phyloP scores from a whole-genome alignment of 53 echinoderm and acorn worm genomes.

The Apostichopus leukothele region DNA sequence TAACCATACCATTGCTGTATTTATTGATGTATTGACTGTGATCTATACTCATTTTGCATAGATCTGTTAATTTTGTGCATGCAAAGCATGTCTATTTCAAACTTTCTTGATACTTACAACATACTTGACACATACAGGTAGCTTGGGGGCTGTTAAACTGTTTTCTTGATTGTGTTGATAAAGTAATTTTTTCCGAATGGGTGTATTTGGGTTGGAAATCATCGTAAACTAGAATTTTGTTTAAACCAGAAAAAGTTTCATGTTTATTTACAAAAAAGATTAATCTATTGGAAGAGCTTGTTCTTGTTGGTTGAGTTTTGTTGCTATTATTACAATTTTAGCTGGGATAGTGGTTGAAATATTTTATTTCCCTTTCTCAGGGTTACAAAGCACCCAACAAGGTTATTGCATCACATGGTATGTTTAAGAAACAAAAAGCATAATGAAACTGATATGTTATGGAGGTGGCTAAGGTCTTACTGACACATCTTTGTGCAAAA shows the following conservation, averaged over 20 bases:
- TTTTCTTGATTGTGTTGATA: too few relatives aligned
- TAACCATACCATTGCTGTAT: background rate
- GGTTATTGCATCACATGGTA: constrained; percentile 26
- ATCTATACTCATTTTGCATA: too few relatives aligned
- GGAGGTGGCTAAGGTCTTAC: too few relatives aligned
- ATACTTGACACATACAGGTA: background rate
- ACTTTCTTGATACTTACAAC: too few relatives aligned
- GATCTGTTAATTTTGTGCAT: too few relatives aligned
- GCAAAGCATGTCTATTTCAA: too few relatives aligned
- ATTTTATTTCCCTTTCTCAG: background rate
- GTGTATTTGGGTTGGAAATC: background rate
- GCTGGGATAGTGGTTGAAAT: background rate
- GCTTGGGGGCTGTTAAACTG: background rate
- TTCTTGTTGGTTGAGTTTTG: background rate
- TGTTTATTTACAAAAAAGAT: background rate
- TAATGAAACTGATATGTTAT: too few relatives aligned
- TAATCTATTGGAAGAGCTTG: too few relatives aligned
- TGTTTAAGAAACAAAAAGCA: background rate
- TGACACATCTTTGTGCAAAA: too few relatives aligned
- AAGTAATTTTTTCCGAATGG: too few relatives aligned
- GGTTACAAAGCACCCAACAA: constrained; percentile 28
- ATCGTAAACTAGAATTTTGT: background rate
- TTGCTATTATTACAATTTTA: background rate
- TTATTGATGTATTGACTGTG: too few relatives aligned
- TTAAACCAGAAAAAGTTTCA: background rate